phyloP scores from a whole-genome alignment of 35 echinoderm and acorn worm genomes.

The Acanthaster planci region DNA sequence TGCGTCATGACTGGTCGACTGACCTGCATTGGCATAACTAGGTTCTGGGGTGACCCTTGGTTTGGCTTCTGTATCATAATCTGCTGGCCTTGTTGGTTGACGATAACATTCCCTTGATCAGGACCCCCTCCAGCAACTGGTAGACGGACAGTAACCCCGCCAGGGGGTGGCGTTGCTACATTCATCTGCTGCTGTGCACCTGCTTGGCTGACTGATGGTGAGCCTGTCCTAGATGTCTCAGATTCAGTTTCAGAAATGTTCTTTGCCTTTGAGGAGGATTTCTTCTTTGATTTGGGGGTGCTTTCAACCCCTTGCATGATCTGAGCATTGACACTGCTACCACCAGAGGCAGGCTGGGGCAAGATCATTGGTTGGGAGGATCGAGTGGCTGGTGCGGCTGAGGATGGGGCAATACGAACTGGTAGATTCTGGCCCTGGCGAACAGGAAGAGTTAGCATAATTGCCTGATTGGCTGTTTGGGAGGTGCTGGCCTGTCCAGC shows the following conservation, averaged over 20 bases:
- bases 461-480: constrained; percentile 38
- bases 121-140: constrained; percentile 38
- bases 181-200: constrained; percentile 4
- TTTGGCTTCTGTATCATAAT: constrained; percentile 60
- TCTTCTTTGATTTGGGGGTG: constrained; percentile 44
- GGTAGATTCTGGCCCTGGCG: constrained; percentile 46
- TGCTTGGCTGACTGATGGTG: constrained; percentile 4
- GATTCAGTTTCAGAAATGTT: constrained; percentile 47
- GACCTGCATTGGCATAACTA: constrained; percentile 66
- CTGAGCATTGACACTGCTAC: constrained; percentile 19
- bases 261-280: constrained; percentile 48
- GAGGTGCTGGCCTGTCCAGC: background rate
- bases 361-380: constrained; percentile 47
- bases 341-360: constrained; percentile 27
- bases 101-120: constrained; percentile 34
- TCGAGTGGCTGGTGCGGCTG: constrained; percentile 21
- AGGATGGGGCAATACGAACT: constrained; percentile 45
- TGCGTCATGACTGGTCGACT: constrained; percentile 63
- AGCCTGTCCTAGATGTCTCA: background rate
- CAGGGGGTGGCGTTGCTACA: constrained; percentile 34
- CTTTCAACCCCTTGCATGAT: constrained; percentile 23
- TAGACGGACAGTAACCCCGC: constrained; percentile 56
- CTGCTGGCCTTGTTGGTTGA: constrained; percentile 50
- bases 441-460: constrained; percentile 47
- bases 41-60: constrained; percentile 12